A percentile compares a stretch with the other conserved stretches of the same genome.
Conservation (phyloP, 2,113 vertebrate species). For the Macrotus californicus region DNA sequence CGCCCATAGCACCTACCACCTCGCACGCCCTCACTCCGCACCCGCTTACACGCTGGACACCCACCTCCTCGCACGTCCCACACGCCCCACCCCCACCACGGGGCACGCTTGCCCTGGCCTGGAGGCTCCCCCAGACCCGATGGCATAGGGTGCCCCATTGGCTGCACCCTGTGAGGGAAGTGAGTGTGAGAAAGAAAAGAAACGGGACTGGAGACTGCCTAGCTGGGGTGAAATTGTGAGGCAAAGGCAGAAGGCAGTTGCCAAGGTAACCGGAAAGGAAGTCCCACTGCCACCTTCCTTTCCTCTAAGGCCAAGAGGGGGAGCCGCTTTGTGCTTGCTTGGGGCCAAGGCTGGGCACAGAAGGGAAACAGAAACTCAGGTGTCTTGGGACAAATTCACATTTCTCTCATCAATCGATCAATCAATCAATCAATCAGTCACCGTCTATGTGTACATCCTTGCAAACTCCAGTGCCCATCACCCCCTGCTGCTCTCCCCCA, state of each 20-base stretch:
- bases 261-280: conserved; percentile 12
- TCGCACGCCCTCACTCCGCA: too few species aligned
- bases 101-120: not conserved
- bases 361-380: not conserved
- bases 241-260: conserved; percentile 1
- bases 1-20: too few species aligned
- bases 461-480: not conserved
- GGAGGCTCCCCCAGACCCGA: not conserved
- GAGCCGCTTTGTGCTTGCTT: not conserved
- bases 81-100: not conserved
- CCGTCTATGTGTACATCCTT: too few species aligned
- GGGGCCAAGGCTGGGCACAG: fast-evolving
- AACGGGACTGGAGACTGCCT: not conserved
- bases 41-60: not conserved
- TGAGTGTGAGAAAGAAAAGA: not conserved
- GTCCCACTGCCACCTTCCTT: not conserved
- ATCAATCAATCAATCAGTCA: not conserved
- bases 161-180: not conserved
- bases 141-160: not conserved
- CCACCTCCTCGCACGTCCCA: too few species aligned
- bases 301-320: not conserved
- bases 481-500: not conserved
- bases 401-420: not conserved
- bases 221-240: not conserved
- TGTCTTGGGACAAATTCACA: not conserved